Conservation (phyloP, 2,888 invertebrate species). For the Ernsta delagoae region DNA sequence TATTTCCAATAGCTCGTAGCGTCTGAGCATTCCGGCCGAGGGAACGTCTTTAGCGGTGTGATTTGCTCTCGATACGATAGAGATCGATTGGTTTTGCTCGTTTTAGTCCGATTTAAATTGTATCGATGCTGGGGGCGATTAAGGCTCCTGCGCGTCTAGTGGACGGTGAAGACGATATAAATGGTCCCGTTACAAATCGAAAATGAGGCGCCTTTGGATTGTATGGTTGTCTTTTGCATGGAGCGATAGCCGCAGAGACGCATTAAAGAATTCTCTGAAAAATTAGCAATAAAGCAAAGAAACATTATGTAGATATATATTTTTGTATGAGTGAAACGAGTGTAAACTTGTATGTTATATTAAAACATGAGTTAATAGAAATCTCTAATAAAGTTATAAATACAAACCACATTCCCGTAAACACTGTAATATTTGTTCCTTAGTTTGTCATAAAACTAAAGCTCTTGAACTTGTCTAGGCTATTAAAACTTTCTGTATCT, state of each 20-base stretch:
- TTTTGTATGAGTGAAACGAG: too few species aligned
- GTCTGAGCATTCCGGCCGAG: constrained; percentile 68
- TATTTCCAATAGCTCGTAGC: constrained; percentile 73
- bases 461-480: background rate
- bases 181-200: constrained; percentile 54
- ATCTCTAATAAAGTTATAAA: constrained; percentile 1
- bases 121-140: constrained; percentile 78
- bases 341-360: too few species aligned
- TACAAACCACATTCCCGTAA: constrained; percentile 5
- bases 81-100: constrained; percentile 78
- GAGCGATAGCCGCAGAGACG: background rate
- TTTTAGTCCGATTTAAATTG: constrained; percentile 81
- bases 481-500: constrained; percentile 17
- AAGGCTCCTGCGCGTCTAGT: constrained; percentile 66
- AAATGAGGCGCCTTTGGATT: constrained; percentile 39
- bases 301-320: too few species aligned
- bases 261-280: background rate
- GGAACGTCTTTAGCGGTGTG: constrained; percentile 77
- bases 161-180: constrained; percentile 63
- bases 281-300: background rate
- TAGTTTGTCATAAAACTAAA: constrained; percentile 7
- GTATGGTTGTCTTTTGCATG: constrained; percentile 20
- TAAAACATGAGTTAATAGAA: too few species aligned
- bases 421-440: constrained; percentile 2
- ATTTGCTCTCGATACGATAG: constrained; percentile 79